Conservation (phyloP, 2,113 vertebrate genomes). For the Prochilodus magdalenae region DNA sequence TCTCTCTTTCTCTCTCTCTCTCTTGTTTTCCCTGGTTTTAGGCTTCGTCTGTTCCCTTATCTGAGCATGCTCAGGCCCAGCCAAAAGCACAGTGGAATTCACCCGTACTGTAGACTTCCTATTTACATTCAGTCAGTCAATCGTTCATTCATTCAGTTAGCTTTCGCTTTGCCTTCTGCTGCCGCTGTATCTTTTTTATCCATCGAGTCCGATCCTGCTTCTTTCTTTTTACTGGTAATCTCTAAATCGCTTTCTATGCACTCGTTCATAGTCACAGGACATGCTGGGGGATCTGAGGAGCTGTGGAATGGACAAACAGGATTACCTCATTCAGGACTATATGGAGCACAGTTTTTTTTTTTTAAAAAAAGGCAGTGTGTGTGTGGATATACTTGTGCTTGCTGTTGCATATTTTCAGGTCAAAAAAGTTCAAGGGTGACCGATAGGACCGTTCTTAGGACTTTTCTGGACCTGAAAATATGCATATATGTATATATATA, state of each 20-base stretch:
- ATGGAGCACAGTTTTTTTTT: too few relatives aligned
- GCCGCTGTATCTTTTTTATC: slow-evolving; percentile 17
- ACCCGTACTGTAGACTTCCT: slow-evolving; percentile 4
- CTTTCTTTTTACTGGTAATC: not conserved
- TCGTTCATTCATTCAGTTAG: slow-evolving; percentile 3
- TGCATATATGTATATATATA: too few relatives aligned
- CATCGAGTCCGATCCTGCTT: not conserved
- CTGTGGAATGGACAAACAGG: slow-evolving; percentile 11
- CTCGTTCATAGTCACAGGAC: slow-evolving; percentile 2
- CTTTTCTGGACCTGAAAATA: too few relatives aligned
- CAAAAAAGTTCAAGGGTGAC: too few relatives aligned
- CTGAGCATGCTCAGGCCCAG: slow-evolving; percentile 48
- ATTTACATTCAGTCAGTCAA: slow-evolving; percentile 11
- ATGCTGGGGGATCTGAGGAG: not conserved
- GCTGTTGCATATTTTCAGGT: too few relatives aligned
- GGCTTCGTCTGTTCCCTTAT: slow-evolving; percentile 22
- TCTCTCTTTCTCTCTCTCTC: slow-evolving; percentile 48
- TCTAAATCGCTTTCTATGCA: not conserved
- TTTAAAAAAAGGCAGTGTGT: too few relatives aligned
- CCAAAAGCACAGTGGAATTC: slow-evolving; percentile 43
- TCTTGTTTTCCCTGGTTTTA: slow-evolving; percentile 59
- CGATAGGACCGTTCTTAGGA: too few relatives aligned
- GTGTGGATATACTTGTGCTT: too few relatives aligned
- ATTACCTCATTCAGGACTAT: slow-evolving; percentile 37
- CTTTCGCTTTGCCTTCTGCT: slow-evolving; percentile 36